A percentile compares a stretch with the other conserved stretches of the same genome.
phyloP scores from a whole-genome alignment of 2,888 invertebrate species.

The Spodoptera picta region DNA sequence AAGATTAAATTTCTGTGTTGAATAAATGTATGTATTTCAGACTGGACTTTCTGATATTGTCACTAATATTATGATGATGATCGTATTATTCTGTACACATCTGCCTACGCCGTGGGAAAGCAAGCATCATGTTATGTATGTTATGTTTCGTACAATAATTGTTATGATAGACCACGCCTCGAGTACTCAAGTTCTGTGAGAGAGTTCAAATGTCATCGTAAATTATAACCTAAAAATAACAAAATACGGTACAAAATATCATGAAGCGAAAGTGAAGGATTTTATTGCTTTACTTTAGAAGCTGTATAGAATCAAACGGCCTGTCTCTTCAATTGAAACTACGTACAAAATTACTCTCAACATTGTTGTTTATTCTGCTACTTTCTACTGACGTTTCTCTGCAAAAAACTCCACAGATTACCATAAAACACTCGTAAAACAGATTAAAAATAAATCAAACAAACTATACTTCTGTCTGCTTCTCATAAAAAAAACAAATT shows the following conservation, averaged over 20 bases:
- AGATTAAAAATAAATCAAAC: conserved; percentile 22
- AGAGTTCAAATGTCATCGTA: conserved; percentile 26
- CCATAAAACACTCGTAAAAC: conserved; percentile 16
- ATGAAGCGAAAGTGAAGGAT: conserved; percentile 23
- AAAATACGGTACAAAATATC: conserved; percentile 4
- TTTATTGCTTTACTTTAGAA: conserved; percentile 21
- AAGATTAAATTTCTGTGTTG: too few species aligned
- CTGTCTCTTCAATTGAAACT: conserved; percentile 22
- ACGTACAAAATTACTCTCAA: conserved; percentile 22
- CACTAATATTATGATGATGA: too few species aligned
- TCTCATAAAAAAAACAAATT: conserved; percentile 27
- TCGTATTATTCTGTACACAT: too few species aligned
- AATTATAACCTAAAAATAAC: conserved; percentile 15
- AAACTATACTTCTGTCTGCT: conserved; percentile 2
- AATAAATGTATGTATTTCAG: too few species aligned
- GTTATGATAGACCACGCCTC: too few species aligned
- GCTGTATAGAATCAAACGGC: conserved; percentile 15
- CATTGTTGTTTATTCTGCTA: conserved; percentile 27
- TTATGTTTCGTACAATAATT: too few species aligned
- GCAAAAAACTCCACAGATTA: conserved; percentile 24
- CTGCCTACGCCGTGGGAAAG: too few species aligned
- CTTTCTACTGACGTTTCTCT: conserved; percentile 7
- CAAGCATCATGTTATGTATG: too few species aligned
- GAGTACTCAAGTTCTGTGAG: conserved; percentile 5
- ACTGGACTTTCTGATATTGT: too few species aligned